Conservation (phyloP, 2,888 invertebrate genomes). For the Chalcis sispes region DNA sequence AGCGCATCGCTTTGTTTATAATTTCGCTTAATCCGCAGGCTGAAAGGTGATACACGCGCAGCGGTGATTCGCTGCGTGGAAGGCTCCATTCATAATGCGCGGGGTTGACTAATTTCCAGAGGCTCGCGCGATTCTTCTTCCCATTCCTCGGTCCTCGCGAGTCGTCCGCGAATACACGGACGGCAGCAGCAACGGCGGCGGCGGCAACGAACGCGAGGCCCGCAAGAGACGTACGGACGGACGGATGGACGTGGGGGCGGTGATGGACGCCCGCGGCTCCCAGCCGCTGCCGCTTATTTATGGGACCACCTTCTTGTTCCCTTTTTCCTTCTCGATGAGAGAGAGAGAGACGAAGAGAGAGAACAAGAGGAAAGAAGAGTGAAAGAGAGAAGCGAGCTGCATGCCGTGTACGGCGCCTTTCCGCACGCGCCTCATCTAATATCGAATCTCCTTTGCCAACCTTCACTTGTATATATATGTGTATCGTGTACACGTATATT, state of each 20-base stretch:
- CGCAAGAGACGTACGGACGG: neutral
- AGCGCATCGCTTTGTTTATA: constrained; percentile 53
- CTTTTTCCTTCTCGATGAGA: constrained; percentile 15
- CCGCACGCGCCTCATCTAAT: constrained; percentile 21
- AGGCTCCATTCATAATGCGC: constrained; percentile 66
- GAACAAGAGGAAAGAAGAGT: too few relatives aligned
- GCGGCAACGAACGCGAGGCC: neutral
- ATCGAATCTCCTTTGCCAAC: neutral
- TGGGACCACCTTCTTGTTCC: constrained; percentile 57
- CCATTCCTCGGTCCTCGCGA: constrained; percentile 9
- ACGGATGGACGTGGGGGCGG: constrained; percentile 67
- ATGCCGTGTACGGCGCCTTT: constrained; percentile 3
- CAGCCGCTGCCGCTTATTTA: constrained; percentile 67
- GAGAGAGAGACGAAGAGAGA: too few relatives aligned
- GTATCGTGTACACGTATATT: neutral
- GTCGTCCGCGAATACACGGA: constrained; percentile 32
- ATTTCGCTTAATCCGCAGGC: constrained; percentile 61
- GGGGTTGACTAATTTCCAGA: constrained; percentile 69
- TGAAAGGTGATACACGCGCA: constrained; percentile 65
- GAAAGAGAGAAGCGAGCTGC: too few relatives aligned
- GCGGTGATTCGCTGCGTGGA: constrained; percentile 24
- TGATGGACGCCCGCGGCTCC: constrained; percentile 71
- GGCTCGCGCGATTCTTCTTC: constrained; percentile 53
- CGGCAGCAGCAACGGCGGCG: too few relatives aligned
- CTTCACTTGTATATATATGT: too few relatives aligned